Evolutionary conservation across 2,113 vertebrate genomes (phyloP).

Genomic region (Perognathus longimembris): DNA sequence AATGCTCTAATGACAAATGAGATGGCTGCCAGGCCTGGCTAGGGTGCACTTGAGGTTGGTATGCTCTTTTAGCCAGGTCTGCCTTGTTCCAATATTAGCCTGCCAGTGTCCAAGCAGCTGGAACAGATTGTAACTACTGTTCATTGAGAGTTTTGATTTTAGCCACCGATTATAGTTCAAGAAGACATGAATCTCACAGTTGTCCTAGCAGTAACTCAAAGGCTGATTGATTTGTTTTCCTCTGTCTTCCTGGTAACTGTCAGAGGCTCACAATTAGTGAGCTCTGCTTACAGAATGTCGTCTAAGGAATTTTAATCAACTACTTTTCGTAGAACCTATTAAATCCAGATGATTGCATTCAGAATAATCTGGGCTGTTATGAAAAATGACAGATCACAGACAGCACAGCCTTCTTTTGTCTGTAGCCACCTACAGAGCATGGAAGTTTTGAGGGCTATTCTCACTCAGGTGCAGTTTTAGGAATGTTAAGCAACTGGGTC

Average conservation of each 20-base stretch:
- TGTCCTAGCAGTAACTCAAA: constrained; percentile 50
- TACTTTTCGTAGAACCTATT: constrained; percentile 34
- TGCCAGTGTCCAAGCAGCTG: neutral
- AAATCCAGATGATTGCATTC: constrained; percentile 27
- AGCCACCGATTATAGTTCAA: constrained; percentile 60
- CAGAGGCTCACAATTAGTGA: constrained; percentile 58
- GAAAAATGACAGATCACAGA: constrained; percentile 24
- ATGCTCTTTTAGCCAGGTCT: constrained; percentile 20
- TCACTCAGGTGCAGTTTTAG: neutral
- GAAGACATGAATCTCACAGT: constrained; percentile 36
- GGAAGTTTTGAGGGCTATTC: neutral
- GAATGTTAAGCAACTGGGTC: neutral
- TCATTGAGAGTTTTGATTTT: constrained; percentile 20
- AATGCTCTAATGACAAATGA: neutral
- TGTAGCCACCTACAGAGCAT: neutral
- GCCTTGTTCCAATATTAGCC: neutral
- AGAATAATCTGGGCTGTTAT: neutral
- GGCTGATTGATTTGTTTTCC: constrained; percentile 58
- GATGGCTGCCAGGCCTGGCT: neutral
- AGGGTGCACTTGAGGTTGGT: neutral
- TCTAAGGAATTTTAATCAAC: constrained; percentile 62
- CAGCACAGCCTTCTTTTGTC: constrained; percentile 5
- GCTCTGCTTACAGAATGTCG: constrained; percentile 6
- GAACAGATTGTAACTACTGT: neutral
- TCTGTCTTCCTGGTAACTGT: constrained; percentile 49